A percentile compares a stretch with the other conserved stretches of the same genome.
Evolutionary conservation across 2,888 invertebrate genomes (phyloP).

Genomic region (Tetanocera ferruginea): DNA sequence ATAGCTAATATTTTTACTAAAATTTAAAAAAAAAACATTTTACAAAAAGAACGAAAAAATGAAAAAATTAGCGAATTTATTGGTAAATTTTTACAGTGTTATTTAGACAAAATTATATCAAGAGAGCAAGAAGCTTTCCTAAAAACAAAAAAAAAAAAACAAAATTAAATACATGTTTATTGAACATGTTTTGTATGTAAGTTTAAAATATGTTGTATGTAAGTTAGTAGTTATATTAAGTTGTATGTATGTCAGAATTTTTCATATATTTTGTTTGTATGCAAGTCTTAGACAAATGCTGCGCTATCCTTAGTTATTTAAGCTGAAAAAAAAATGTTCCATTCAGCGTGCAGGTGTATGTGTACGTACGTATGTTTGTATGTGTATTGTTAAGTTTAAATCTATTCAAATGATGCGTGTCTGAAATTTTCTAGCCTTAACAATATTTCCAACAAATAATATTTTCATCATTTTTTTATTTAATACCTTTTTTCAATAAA

Average conservation of each 20-base stretch:
- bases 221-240: conserved; percentile 22
- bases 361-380: conserved; percentile 38
- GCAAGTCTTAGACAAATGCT: conserved; percentile 6
- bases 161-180: conserved; percentile 17
- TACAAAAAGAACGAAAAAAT: not conserved
- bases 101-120: conserved; percentile 28
- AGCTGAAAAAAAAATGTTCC: not conserved
- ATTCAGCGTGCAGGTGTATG: conserved; percentile 32
- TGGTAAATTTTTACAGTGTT: conserved; percentile 8
- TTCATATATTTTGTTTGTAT: conserved; percentile 8
- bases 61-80: conserved; percentile 36
- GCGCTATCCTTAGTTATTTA: not conserved
- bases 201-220: conserved; percentile 17
- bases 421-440: not conserved
- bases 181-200: conserved; percentile 11
- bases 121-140: conserved; percentile 42
- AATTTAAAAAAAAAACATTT: conserved; percentile 21
- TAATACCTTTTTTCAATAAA: not conserved
- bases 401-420: not conserved
- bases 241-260: conserved; percentile 37
- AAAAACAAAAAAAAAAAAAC: conserved; percentile 26
- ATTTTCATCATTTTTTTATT: not conserved
- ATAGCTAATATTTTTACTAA: conserved; percentile 24
- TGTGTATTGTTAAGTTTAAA: conserved; percentile 12
- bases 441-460: not conserved